These are phyloP conservation scores for Noctua pronuba DNA, from an alignment of 2,888 invertebrate genomes.

Conservation along the genomic window DNA sequence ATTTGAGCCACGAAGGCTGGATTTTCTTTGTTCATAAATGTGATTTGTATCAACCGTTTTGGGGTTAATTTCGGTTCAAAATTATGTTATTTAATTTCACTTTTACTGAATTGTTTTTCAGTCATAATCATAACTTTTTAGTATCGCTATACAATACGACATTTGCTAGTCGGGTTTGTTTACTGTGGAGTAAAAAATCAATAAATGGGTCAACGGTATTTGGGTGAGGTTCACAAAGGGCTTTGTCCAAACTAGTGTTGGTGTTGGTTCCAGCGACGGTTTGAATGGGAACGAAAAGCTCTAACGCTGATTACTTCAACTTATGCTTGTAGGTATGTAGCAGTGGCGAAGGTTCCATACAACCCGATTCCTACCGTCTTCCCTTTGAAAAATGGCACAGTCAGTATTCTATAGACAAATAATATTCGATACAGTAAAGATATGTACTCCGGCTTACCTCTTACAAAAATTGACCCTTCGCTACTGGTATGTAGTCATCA, in stretches of 20 bases:
- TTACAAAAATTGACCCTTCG: too few species aligned
- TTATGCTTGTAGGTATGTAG: too few species aligned
- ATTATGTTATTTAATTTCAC: slow-evolving; percentile 7
- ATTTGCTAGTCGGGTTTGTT: slow-evolving; percentile 10
- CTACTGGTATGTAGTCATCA: too few species aligned
- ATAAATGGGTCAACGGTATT: slow-evolving; percentile 43
- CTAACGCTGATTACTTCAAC: slow-evolving; percentile 9
- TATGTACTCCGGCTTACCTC: too few species aligned
- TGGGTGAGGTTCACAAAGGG: slow-evolving; percentile 13
- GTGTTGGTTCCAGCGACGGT: not conserved
- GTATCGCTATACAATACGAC: not conserved
- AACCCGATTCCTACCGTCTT: too few species aligned
- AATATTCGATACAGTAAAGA: too few species aligned
- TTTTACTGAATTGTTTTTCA: slow-evolving; percentile 21
- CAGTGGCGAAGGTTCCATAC: too few species aligned
- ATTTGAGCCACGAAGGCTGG: not conserved
- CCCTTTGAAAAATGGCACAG: too few species aligned
- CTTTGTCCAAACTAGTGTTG: slow-evolving; percentile 9
- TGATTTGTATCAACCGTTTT: slow-evolving; percentile 23
- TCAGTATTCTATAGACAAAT: too few species aligned
- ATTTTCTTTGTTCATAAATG: slow-evolving; percentile 16
- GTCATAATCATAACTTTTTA: slow-evolving; percentile 13
- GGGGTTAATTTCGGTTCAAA: not conserved
- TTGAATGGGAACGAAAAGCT: slow-evolving; percentile 24
- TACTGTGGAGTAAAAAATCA: slow-evolving; percentile 39